These are phyloP conservation scores for Pontoporia blainvillei DNA, from an alignment of 2,113 vertebrate species.

Conservation along the genomic window DNA sequence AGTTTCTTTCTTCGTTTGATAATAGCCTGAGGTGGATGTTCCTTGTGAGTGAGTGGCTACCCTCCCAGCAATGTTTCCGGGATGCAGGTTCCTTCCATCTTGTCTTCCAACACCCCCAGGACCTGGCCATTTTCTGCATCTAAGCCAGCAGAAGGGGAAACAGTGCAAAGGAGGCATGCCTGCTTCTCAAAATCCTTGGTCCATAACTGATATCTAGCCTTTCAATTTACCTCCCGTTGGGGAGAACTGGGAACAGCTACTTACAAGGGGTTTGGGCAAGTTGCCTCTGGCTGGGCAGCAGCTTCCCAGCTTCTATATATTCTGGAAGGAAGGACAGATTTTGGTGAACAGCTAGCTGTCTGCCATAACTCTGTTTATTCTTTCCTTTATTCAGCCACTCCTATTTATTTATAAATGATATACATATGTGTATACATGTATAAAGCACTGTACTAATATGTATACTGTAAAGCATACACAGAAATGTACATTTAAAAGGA, in stretches of 20 bases:
- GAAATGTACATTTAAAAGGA: neutral
- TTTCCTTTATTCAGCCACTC: neutral
- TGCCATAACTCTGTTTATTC: neutral
- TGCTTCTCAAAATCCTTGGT: neutral
- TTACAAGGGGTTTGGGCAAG: neutral
- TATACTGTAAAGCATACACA: neutral
- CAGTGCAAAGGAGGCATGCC: neutral
- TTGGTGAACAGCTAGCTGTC: neutral
- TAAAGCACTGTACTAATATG: neutral
- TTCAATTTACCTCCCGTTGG: neutral
- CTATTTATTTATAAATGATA: neutral
- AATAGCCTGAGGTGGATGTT: neutral
- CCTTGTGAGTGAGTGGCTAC: neutral
- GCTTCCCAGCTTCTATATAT: neutral
- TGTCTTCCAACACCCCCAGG: neutral
- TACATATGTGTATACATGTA: neutral
- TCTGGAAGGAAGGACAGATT: neutral
- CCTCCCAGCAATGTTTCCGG: neutral
- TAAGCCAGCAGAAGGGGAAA: neutral
- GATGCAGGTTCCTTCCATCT: neutral
- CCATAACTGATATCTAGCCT: neutral
- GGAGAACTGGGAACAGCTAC: neutral
- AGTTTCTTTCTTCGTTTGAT: neutral
- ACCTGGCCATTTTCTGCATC: neutral
- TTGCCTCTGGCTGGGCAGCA: neutral